These are phyloP conservation scores for Hypsopygia costalis DNA, from an alignment of 2,888 invertebrate genomes.

Conservation along the genomic window DNA sequence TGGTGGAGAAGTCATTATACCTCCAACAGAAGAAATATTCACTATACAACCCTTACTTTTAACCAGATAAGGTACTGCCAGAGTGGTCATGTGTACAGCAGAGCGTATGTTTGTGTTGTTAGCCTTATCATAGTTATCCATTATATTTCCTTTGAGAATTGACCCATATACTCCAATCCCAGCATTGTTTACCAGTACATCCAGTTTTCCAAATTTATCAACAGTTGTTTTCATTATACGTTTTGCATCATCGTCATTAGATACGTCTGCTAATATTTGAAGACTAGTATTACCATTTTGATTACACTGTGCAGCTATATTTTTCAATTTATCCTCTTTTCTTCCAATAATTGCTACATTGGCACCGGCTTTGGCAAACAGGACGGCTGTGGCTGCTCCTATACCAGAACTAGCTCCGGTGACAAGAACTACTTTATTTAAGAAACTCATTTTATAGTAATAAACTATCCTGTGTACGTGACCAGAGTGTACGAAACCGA, in stretches of 20 bases:
- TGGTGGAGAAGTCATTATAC: constrained; percentile 8
- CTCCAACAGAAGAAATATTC: constrained; percentile 31
- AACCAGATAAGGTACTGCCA: constrained; percentile 30
- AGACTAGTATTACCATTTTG: constrained; percentile 16
- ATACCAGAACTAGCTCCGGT: constrained; percentile 33
- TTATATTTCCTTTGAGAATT: constrained; percentile 15
- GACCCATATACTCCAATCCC: constrained; percentile 19
- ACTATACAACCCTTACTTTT: constrained; percentile 35
- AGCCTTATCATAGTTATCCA: constrained; percentile 14
- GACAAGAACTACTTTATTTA: constrained; percentile 26
- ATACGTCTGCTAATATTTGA: constrained; percentile 25
- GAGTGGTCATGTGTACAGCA: constrained; percentile 23
- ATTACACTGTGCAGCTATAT: constrained; percentile 16
- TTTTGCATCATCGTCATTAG: constrained; percentile 23
- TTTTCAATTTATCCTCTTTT: constrained; percentile 19
- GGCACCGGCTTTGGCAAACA: constrained; percentile 25
- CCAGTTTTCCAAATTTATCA: constrained; percentile 25
- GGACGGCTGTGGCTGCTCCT: constrained; percentile 25
- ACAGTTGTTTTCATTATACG: constrained; percentile 22
- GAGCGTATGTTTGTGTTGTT: constrained; percentile 27
- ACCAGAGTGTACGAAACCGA: no score
- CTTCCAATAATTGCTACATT: constrained; percentile 24
- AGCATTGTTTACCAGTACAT: constrained; percentile 35
- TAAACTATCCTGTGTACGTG: no score
- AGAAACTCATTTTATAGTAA: constrained; percentile 24